Percentiles rank a stretch among this genome's conserved stretches.
Evolutionary conservation across 2,888 invertebrate species (phyloP).

Genomic region (Eristalis arbustorum): DNA sequence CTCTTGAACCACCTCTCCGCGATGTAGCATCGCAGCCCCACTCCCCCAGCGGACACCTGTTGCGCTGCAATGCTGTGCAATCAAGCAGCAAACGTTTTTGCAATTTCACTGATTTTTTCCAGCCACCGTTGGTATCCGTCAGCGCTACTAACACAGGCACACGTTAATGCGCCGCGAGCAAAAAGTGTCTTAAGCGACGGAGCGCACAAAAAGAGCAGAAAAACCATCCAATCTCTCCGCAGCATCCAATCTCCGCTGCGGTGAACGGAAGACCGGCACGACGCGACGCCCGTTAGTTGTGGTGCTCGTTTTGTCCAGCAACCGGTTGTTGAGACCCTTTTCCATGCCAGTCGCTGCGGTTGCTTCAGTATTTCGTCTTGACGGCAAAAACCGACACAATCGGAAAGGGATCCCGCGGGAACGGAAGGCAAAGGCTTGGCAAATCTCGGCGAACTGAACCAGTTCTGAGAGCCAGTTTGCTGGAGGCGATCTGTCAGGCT

Average conservation of each 20-base stretch:
- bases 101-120: constrained; percentile 66
- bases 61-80: constrained; percentile 32
- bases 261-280: constrained; percentile 39
- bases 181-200: constrained; percentile 8
- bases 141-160: constrained; percentile 7
- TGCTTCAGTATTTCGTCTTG: constrained; percentile 15
- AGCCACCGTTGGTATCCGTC: constrained; percentile 48
- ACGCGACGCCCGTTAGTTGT: background rate
- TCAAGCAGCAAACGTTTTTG: constrained; percentile 63
- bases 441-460: constrained; percentile 60
- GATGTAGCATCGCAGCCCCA: background rate
- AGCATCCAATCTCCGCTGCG: constrained; percentile 49
- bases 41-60: constrained; percentile 41
- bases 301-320: constrained; percentile 54
- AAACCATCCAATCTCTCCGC: constrained; percentile 7
- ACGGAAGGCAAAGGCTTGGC: background rate
- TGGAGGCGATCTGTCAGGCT: background rate
- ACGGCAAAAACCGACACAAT: constrained; percentile 50
- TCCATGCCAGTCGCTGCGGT: constrained; percentile 20
- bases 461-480: constrained; percentile 59
- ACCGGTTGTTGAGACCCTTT: constrained; percentile 65
- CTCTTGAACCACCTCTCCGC: background rate
- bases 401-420: background rate
- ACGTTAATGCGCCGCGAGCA: background rate
- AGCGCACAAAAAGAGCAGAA: constrained; percentile 28